Evolutionary conservation across 2,888 invertebrate genomes (phyloP), one percentile per base, ranked within the genome.

Genomic region (Biston stratarius): DNA sequence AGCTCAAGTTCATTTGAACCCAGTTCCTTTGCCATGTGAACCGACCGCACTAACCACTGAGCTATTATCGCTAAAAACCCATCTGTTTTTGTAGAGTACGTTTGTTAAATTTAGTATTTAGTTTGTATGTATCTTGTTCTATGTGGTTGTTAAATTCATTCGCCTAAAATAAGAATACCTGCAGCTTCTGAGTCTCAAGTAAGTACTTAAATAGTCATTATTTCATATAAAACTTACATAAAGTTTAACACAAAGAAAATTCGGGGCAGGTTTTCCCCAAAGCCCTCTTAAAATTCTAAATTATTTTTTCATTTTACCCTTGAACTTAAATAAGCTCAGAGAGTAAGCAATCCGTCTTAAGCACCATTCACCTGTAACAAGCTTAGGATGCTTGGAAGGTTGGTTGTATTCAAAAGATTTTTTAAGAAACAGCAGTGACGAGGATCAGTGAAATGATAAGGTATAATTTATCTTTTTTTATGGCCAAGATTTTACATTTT

Each of bases 331-430:
- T 52, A 61, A 58, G 61, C 66, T 47, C 44, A 36, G 34, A 47
- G 61, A 55, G 34, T 15, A 48, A 67, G 58, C 42, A 67, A 67
- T 62, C 42, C 58, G n/a, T 58, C 52, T 44, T 12, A 47, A 61
- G 67, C 15, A 61, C 66, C 66, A 55, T 15, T 66, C 61, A 62
- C 61, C 57, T 49, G 61, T 61, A 49, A 60, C 60, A 56, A 61
- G 65, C 60, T 66, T 61, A 44, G 9, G 10, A 49, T 44, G 8
- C 34, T 38, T 8, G 15, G 24, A 24, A 24, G 24, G 24, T 24
- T 24, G 40, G 40, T 49, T 15, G 42, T 12, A 40, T 49, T 44
- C 42, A 44, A 55, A 44, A 15, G 40, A 53, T 40, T 8, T 5
- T 24, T 7, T 14, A n/a, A 45, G n/a, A 45, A 45, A n/a, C 1